Conservation (phyloP, 2,113 vertebrate species). For the Erpornis zantholeuca region DNA sequence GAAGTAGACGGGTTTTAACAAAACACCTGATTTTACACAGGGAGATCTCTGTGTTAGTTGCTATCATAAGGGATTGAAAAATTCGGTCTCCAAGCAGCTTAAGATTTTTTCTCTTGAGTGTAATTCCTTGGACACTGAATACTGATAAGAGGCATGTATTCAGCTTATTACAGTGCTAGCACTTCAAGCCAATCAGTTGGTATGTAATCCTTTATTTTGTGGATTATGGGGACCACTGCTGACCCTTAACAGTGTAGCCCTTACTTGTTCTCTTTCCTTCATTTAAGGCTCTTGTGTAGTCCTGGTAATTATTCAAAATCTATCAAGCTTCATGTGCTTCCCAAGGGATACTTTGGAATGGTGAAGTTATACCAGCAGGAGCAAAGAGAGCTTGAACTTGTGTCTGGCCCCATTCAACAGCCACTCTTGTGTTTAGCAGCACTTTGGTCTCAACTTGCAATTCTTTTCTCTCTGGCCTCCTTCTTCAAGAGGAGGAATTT, state of each 20-base stretch:
- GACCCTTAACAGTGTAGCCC: background rate
- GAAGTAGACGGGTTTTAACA: background rate
- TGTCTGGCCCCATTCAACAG: background rate
- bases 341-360: background rate
- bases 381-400: background rate
- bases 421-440: background rate
- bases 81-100: constrained; percentile 28
- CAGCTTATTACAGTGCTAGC: constrained; percentile 1
- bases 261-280: background rate
- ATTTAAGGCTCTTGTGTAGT: background rate
- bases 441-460: background rate
- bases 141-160: background rate
- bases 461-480: background rate
- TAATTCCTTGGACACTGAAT: constrained; percentile 37
- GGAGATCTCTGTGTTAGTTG: background rate
- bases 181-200: constrained; percentile 24
- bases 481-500: background rate
- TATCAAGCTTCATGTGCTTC: background rate
- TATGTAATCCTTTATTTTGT: constrained; percentile 37
- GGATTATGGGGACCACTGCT: constrained; percentile 12
- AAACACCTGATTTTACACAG: constrained; percentile 3
- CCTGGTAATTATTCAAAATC: background rate
- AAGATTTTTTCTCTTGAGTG: background rate
- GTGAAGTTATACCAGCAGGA: background rate
- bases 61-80: constrained; percentile 16